phyloP scores from a whole-genome alignment of 2,888 invertebrate genomes.

The Venusia cambrica region DNA sequence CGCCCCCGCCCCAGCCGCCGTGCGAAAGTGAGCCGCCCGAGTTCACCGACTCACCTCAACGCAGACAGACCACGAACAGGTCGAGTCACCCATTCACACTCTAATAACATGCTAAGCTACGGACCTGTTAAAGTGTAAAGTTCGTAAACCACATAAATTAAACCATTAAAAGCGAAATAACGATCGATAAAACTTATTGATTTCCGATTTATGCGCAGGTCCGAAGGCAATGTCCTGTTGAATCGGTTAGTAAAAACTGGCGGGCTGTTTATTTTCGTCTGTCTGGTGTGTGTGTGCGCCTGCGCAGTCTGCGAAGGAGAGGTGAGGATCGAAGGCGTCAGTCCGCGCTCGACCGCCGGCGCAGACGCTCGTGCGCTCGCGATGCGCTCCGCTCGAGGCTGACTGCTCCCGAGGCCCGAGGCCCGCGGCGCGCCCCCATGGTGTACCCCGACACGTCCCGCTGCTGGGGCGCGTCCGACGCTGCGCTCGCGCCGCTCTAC shows the following conservation, averaged over 20 bases:
- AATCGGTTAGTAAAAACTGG: slow-evolving; percentile 34
- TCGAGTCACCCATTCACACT: slow-evolving; percentile 3
- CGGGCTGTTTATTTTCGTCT: slow-evolving; percentile 35
- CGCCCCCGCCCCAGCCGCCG: too few species aligned
- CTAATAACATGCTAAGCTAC: slow-evolving; percentile 4
- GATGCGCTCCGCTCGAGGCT: too few species aligned
- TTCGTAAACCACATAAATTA: slow-evolving; percentile 25
- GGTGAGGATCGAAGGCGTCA: slow-evolving; percentile 38
- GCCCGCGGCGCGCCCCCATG: slow-evolving; percentile 63
- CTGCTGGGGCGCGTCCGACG: slow-evolving; percentile 82
- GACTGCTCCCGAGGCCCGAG: too few species aligned
- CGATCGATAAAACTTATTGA: slow-evolving; percentile 28
- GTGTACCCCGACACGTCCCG: slow-evolving; percentile 83
- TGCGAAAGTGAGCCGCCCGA: slow-evolving; percentile 74
- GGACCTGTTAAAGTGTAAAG: slow-evolving; percentile 21
- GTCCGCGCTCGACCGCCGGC: slow-evolving; percentile 71
- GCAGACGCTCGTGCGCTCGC: slow-evolving; percentile 64
- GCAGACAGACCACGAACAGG: slow-evolving; percentile 2
- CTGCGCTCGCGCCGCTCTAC: slow-evolving; percentile 83
- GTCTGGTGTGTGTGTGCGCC: slow-evolving; percentile 24
- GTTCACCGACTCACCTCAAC: slow-evolving; percentile 26
- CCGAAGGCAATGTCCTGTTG: slow-evolving; percentile 38
- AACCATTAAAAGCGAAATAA: slow-evolving; percentile 23
- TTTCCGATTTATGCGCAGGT: slow-evolving; percentile 31
- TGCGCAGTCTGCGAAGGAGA: slow-evolving; percentile 17